Percentiles rank a stretch among this genome's conserved stretches.
Conservation (phyloP, 2,797 vertebrate genomes). For the Cichlasoma orientale region DNA sequence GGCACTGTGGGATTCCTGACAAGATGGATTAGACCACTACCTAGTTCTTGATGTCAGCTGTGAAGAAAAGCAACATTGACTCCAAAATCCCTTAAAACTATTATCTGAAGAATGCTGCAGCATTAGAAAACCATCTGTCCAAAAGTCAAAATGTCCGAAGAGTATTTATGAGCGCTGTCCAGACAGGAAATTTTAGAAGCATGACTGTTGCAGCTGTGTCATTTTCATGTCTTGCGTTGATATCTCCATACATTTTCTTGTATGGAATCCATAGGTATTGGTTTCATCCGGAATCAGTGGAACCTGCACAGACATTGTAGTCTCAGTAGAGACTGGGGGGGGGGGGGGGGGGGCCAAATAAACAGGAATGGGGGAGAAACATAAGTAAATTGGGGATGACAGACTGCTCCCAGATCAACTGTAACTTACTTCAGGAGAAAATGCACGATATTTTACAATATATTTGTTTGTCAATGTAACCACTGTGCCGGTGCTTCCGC, state of each 20-base stretch:
- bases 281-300: conserved; percentile 70
- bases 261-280: conserved; percentile 73
- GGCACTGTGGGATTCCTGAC: conserved; percentile 56
- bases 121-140: conserved; percentile 83
- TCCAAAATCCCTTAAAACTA: conserved; percentile 70
- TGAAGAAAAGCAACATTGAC: conserved; percentile 44
- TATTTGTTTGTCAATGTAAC: not conserved
- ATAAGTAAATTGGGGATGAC: conserved; percentile 24
- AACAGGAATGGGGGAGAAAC: conserved; percentile 25
- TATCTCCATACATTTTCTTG: conserved; percentile 60
- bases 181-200: conserved; percentile 81
- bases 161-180: conserved; percentile 78
- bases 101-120: conserved; percentile 70
- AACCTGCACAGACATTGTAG: conserved; percentile 60
- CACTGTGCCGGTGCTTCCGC: not conserved
- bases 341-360: conserved; percentile 25
- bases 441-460: not conserved
- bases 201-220: conserved; percentile 81
- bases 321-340: conserved; percentile 19
- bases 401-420: conserved; percentile 19
- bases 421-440: conserved; percentile 37
- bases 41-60: conserved; percentile 58
- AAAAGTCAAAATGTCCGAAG: conserved; percentile 74
- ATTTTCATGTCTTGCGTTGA: conserved; percentile 78
- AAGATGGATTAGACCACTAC: conserved; percentile 64